These are phyloP conservation scores for Drosophila engyochracea DNA, from an alignment of 2,888 invertebrate species.

Conservation along the genomic window DNA sequence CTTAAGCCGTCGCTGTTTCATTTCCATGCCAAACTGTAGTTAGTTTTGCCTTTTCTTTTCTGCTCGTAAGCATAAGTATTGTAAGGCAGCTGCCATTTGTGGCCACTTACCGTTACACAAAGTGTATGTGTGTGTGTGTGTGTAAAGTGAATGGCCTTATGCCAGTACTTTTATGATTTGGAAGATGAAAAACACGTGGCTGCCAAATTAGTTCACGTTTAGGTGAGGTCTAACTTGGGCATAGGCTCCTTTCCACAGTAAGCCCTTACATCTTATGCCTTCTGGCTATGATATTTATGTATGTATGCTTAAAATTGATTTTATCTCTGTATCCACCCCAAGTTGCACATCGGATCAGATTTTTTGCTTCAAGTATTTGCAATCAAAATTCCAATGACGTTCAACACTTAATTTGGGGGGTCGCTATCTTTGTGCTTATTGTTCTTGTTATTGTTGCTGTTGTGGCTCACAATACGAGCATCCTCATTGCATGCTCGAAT, in stretches of 20 bases:
- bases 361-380: slow-evolving; percentile 49
- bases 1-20: slow-evolving; percentile 54
- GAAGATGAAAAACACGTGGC: slow-evolving; percentile 52
- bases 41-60: slow-evolving; percentile 36
- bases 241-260: background rate
- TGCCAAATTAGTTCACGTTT: slow-evolving; percentile 46
- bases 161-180: slow-evolving; percentile 45
- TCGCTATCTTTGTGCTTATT: slow-evolving; percentile 19
- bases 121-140: slow-evolving; percentile 12
- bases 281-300: background rate
- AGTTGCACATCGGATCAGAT: slow-evolving; percentile 19
- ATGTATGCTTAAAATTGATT: slow-evolving; percentile 38
- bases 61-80: slow-evolving; percentile 29
- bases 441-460: slow-evolving; percentile 31
- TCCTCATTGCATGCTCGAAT: slow-evolving; percentile 62
- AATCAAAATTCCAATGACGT: slow-evolving; percentile 75
- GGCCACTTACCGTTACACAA: slow-evolving; percentile 51
- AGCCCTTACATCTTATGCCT: background rate
- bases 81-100: slow-evolving; percentile 56
- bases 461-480: slow-evolving; percentile 44
- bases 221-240: slow-evolving; percentile 2
- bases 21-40: slow-evolving; percentile 61
- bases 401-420: slow-evolving; percentile 63
- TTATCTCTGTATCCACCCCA: slow-evolving; percentile 6
- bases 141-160: slow-evolving; percentile 18